Evolutionary conservation across 1,140 invertebrate genomes (phyloP), one percentile per base, ranked within the genome.

Genomic region (Helicoverpa zea): DNA sequence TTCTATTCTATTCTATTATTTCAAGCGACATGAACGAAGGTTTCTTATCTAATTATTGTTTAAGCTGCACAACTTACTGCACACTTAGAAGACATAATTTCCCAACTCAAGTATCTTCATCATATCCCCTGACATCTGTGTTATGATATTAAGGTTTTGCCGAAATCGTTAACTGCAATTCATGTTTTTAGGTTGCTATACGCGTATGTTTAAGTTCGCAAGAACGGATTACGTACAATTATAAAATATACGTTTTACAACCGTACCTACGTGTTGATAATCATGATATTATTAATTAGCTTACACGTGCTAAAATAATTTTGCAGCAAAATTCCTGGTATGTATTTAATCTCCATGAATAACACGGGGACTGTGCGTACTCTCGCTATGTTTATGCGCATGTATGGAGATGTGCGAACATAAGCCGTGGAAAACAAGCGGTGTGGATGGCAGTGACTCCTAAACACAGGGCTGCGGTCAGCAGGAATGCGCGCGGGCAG

Each of bases 391-490:
- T 43, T 54, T 52, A 54, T 72, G 52, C 18, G 35, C 18, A 23
- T 52, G 66, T 54, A 23, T 75, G 54, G 58, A 30, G 23, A 52
- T 75, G 18, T 75, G 73, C 58, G 73, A 75, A 75, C 54, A 73
- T 30, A 73, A 73, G 70, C 70, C 78, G 78, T 70, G 64, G 56
- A n/a, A 35, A 49, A 68, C 66, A 47, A 72, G 74, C 58, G 56
- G 80, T 68, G 64, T 61, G 54, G 78, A 77, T 75, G 77, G 79
- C 84, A 82, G 83, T 86, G 84, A 85, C 87, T 87, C 84, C 66
- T 92, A 91, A 92, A 91, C 89, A 92, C 87, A 89, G 90, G 86
- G 88, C 86, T 94, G 92, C 86, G 92, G 91, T 94, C 82, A 84
- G 82, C 49, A 88, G 90, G 92, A 94, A 94, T 94, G 92, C 87